Conservation (phyloP, 2,797 vertebrate species). For the Pseudochirops cupreus region DNA sequence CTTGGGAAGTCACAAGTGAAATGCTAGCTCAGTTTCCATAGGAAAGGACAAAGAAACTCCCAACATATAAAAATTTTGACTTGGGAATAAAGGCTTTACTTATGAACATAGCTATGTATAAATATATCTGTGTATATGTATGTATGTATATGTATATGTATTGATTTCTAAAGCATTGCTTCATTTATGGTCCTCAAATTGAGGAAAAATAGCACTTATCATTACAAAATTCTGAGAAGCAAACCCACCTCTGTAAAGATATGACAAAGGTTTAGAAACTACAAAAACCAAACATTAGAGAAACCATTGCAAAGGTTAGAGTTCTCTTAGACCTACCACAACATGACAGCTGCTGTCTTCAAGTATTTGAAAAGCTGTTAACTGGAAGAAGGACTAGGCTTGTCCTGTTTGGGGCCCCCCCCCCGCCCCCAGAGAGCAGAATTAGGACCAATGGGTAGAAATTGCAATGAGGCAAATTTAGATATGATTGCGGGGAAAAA, state of each 20-base stretch:
- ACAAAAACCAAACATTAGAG: not conserved
- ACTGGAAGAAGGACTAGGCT: not conserved
- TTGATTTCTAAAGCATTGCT: not conserved
- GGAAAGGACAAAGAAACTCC: not conserved
- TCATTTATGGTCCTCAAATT: not conserved
- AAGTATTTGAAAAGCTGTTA: not conserved
- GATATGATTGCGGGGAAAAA: not conserved
- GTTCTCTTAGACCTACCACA: not conserved
- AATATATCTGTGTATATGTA: not conserved
- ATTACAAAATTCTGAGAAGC: not conserved
- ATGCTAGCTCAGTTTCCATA: not conserved
- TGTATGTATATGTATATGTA: not conserved
- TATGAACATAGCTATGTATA: not conserved
- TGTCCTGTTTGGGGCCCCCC: not conserved
- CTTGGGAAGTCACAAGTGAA: slow-evolving; percentile 4
- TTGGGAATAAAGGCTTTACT: not conserved
- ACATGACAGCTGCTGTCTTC: not conserved
- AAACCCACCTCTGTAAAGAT: not conserved
- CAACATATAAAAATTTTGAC: not conserved
- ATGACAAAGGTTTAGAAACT: not conserved
- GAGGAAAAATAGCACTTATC: not conserved
- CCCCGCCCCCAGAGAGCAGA: not conserved
- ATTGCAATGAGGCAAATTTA: not conserved
- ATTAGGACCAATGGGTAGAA: not conserved
- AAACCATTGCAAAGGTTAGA: not conserved